Evolutionary conservation across 2,113 vertebrate species (phyloP).

Genomic region (Thryonomys swinderianus): DNA sequence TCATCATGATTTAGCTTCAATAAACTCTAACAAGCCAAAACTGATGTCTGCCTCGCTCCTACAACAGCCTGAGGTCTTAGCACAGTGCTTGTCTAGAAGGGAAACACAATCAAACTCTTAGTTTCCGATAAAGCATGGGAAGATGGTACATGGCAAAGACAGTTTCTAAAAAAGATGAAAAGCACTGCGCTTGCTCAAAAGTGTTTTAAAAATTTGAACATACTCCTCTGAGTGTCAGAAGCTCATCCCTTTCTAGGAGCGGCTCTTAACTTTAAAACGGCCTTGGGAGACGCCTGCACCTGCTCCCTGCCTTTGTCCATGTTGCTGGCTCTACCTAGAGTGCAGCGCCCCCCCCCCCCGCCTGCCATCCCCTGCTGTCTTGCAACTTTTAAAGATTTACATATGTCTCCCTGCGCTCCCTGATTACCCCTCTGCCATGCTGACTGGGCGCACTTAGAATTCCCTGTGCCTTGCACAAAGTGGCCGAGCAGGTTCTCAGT

Average conservation of each 20-base stretch:
- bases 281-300: no score
- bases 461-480: not conserved
- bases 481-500: no score
- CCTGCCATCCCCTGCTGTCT: not conserved
- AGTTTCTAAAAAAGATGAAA: not conserved
- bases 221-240: not conserved
- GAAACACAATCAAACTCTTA: not conserved
- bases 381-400: not conserved
- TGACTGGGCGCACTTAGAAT: not conserved
- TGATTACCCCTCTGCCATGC: not conserved
- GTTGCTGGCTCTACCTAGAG: not conserved
- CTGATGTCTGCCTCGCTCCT: not conserved
- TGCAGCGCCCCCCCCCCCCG: not conserved
- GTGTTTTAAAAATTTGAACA: not conserved
- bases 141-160: not conserved
- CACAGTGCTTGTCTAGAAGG: not conserved
- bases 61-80: not conserved
- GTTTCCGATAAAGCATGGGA: not conserved
- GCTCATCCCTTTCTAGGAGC: not conserved
- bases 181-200: not conserved
- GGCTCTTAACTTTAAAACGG: not conserved
- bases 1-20: not conserved
- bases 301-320: not conserved
- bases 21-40: not conserved
- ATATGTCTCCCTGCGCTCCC: not conserved